These are phyloP conservation scores for Dolichotis patagonum DNA, from an alignment of 2,113 vertebrate species.

Conservation along the genomic window DNA sequence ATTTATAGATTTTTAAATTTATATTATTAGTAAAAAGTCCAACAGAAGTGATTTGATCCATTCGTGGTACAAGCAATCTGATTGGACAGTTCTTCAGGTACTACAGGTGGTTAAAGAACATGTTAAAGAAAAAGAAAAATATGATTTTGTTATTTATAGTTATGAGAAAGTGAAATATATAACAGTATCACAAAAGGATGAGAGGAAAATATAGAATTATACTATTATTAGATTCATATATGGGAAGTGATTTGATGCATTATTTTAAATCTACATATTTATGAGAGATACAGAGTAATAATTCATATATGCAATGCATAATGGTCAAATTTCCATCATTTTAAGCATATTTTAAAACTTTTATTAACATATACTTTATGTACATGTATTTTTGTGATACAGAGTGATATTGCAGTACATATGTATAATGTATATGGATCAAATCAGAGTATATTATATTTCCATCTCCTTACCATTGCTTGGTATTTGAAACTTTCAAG, in stretches of 20 bases:
- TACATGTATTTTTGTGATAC: neutral
- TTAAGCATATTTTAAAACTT: neutral
- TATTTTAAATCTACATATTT: neutral
- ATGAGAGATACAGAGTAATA: neutral
- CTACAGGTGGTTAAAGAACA: neutral
- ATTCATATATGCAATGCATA: neutral
- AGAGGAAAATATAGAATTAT: neutral
- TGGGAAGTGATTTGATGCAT: neutral
- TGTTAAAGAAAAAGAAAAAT: neutral
- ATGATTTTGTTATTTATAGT: neutral
- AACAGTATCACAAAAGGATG: neutral
- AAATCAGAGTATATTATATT: neutral
- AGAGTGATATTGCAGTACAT: neutral
- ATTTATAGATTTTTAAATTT: neutral
- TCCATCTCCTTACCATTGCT: neutral
- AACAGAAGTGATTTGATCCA: neutral
- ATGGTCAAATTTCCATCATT: neutral
- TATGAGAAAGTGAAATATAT: neutral
- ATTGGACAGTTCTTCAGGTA: neutral
- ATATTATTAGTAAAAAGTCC: no score
- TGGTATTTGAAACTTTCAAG: neutral
- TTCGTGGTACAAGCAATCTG: neutral
- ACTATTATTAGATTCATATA: neutral
- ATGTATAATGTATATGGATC: neutral
- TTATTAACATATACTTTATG: neutral